These are phyloP conservation scores for Amiota mariae DNA, from an alignment of 2,888 invertebrate genomes.

Conservation along the genomic window DNA sequence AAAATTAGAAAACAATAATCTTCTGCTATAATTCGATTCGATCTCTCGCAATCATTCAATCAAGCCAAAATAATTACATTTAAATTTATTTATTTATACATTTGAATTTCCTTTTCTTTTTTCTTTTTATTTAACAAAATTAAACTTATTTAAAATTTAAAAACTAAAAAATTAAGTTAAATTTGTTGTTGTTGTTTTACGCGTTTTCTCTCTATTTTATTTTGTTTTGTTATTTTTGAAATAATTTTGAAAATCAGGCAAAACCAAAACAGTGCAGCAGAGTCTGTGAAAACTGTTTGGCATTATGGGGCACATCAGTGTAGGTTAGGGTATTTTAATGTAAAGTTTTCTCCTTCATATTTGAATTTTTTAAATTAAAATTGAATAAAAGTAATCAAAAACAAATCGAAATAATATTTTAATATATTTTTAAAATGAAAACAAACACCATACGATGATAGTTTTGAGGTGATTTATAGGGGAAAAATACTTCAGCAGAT, in stretches of 20 bases:
- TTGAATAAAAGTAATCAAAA: not conserved
- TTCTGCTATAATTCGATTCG: not conserved
- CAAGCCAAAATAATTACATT: no score
- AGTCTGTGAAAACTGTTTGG: not conserved
- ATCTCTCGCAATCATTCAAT: not conserved
- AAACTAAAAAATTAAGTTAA: not conserved
- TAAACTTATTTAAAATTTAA: not conserved
- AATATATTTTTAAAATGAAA: not conserved
- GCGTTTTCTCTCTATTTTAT: not conserved
- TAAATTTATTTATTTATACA: not conserved
- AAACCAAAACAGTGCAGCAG: not conserved
- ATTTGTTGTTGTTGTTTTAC: not conserved
- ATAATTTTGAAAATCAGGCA: constrained; percentile 26
- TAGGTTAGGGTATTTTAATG: not conserved
- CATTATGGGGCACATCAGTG: constrained; percentile 1
- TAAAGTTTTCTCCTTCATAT: no score
- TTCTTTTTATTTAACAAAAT: not conserved
- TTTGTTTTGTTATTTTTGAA: not conserved
- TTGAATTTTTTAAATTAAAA: no score
- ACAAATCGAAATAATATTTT: not conserved
- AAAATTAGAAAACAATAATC: constrained; percentile 64
- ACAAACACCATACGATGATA: not conserved
- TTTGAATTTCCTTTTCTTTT: not conserved
- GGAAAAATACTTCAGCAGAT: constrained; percentile 4
- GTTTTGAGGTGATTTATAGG: not conserved